Evolutionary conservation across 2,113 vertebrate species (phyloP), one percentile per base, ranked within the genome.

Genomic region (Pangasianodon hypophthalmus): DNA sequence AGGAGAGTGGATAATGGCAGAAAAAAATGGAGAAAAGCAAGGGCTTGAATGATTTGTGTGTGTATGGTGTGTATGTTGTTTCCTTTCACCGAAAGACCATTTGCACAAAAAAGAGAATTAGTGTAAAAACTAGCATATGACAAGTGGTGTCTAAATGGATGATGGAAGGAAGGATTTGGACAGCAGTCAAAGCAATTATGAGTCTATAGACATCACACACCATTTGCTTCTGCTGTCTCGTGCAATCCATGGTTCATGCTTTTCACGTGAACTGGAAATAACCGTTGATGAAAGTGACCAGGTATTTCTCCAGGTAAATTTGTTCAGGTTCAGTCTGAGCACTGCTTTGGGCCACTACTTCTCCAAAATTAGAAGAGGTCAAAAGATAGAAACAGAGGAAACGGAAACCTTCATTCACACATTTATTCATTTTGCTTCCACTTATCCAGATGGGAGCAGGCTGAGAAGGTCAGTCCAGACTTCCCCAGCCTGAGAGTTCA

Each of bases 1-100:
- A 71, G 50, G 37, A 19, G 1, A 54, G 85, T 75, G 19, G 67
- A 75, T 87, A 87, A 87, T 73, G 32, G 85, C 48, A 86, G 32
- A 73, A 37, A 13, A 54, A 19, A 64, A 44, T 21, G 21, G 82
- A 85, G 41, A 67, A n/a, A 16, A 29, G 4, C 6, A 18, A 52
- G 5, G 8, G 24, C 24, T 46, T 29, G 18, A 16, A 44, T 21
- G 54, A 44, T 83, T 11, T 67, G 9, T 64, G 62, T 54, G 50
- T 81, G 50, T 58, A 32, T 56, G 14, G 4, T 50, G 2, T 50
- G 73, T 46, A 24, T 46, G 37, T 46, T 26, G 11, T 80, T 80
- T 79, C 75, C 44, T 48, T 79, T 26, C 14, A 79, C 44, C 13
- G 75, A 48, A 44, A 79, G 21, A 79, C 9, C 41, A 79, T 79